Evolutionary conservation across 1,140 invertebrate genomes (phyloP), one percentile per base, ranked within the genome.

Genomic region (Drosophila serrata): DNA sequence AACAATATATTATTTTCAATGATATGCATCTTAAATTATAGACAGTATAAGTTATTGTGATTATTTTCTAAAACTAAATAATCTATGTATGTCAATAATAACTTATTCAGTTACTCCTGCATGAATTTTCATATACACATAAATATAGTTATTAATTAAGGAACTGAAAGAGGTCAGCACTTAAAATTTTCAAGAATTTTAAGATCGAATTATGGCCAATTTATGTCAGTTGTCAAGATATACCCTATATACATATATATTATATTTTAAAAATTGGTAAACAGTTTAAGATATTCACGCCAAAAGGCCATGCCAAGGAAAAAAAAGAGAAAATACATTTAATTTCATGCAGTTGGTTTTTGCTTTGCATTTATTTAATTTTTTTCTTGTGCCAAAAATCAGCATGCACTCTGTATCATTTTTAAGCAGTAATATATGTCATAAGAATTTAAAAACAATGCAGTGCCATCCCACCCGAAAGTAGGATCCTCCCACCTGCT

Each of bases 151-250:
- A 24, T 37, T 55, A 37, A 53, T 53, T 53, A 11, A 2, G 4
- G 2, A 37, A 35, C 19, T 9, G 3, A 37, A 37, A 53, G 22
- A 22, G 31, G 9, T 22, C 13, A 13, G 3, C 49, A 15, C 19
- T n/a, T 53, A 53, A 22, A 55, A 15, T 35, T 35, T 15, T 13
- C 19, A 13, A 15, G 22, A 22, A 35, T 53, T 55, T 55, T 22
- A 24, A 35, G 19, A n/a, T 55, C 19, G 51, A 37, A 55, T 55
- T 37, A 37, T 55, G 19, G 33, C 33, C 19, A 55, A 55, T 55
- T 55, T 53, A 35, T 53, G 49, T 53, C 49, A 53, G 31, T 53
- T 53, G 49, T 35, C 49, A 53, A 35, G 8, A 35, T 53, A 15
- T 22, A 35, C 11, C 33, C 7, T 53, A 35, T 35, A 35, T 53